phyloP scores from a whole-genome alignment of 2,797 vertebrate species.

The Oophaga sylvatica region DNA sequence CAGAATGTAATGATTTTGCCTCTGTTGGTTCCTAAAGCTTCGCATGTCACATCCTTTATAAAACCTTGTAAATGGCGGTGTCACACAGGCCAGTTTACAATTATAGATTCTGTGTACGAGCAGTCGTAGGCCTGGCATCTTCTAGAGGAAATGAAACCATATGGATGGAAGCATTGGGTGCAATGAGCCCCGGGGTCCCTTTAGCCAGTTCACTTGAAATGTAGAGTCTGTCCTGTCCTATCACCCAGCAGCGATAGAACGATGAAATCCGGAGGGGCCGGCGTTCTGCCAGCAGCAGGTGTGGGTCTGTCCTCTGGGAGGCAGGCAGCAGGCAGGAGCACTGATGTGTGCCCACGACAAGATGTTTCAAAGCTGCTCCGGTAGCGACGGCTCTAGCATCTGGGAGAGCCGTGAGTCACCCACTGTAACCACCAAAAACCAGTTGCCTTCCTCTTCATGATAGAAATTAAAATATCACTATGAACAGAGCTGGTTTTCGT shows the following conservation, averaged over 20 bases:
- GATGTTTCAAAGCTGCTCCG: constrained; percentile 83
- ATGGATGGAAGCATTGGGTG: constrained; percentile 74
- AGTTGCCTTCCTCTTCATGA: constrained; percentile 70
- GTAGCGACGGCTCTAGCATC: constrained; percentile 76
- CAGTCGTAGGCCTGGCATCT: constrained; percentile 64
- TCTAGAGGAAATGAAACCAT: constrained; percentile 74
- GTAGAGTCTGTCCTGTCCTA: constrained; percentile 76
- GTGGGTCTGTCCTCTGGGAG: constrained; percentile 85
- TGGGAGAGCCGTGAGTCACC: constrained; percentile 77
- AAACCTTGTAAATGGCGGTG: background rate
- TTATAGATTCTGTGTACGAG: constrained; percentile 56
- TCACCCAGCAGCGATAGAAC: constrained; percentile 79
- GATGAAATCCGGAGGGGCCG: constrained; percentile 80
- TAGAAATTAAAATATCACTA: constrained; percentile 75
- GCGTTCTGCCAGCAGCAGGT: constrained; percentile 87
- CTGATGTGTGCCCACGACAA: constrained; percentile 85
- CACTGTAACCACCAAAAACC: constrained; percentile 78
- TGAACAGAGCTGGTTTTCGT: constrained; percentile 59
- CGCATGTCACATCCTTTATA: background rate
- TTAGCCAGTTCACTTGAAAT: constrained; percentile 81
- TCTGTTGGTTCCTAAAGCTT: background rate
- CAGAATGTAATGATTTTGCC: background rate
- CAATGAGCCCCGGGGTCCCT: constrained; percentile 75
- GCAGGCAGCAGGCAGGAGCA: constrained; percentile 83
- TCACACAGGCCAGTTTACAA: background rate